These are phyloP conservation scores for Pammene fasciana DNA, from an alignment of 2,888 invertebrate genomes.

Conservation along the genomic window DNA sequence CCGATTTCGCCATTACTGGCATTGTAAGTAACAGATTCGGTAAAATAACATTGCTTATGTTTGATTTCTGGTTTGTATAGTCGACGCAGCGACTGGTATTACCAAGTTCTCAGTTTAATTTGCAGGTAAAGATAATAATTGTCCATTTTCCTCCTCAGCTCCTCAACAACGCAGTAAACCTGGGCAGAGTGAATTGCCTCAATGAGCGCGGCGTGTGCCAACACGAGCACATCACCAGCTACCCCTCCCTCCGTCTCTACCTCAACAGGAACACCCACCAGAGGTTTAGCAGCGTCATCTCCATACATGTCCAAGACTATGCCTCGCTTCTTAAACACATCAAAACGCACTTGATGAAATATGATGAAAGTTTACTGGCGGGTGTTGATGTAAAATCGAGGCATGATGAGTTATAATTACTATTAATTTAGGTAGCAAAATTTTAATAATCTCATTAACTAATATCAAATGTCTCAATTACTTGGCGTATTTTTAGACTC, in stretches of 20 bases:
- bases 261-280: slow-evolving; percentile 57
- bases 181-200: slow-evolving; percentile 76
- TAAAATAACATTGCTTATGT: too few species aligned
- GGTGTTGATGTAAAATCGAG: slow-evolving; percentile 54
- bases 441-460: slow-evolving; percentile 16
- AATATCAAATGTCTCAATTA: background rate
- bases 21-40: slow-evolving; percentile 62
- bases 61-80: too few species aligned
- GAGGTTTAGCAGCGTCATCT: slow-evolving; percentile 58
- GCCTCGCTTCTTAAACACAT: slow-evolving; percentile 57
- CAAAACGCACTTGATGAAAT: slow-evolving; percentile 57
- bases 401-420: slow-evolving; percentile 67
- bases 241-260: slow-evolving; percentile 71
- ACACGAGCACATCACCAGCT: slow-evolving; percentile 69
- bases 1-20: slow-evolving; percentile 73
- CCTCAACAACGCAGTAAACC: slow-evolving; percentile 65
- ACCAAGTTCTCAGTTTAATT: too few species aligned
- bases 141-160: slow-evolving; percentile 52
- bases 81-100: too few species aligned
- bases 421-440: slow-evolving; percentile 6
- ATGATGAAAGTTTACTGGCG: slow-evolving; percentile 55
- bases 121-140: background rate
- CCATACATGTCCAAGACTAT: slow-evolving; percentile 60
- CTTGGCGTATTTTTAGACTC: too few species aligned
- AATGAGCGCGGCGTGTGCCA: slow-evolving; percentile 70